These are phyloP conservation scores for Aplysia californica DNA, from an alignment of 1,140 invertebrate genomes.

Conservation along the genomic window DNA sequence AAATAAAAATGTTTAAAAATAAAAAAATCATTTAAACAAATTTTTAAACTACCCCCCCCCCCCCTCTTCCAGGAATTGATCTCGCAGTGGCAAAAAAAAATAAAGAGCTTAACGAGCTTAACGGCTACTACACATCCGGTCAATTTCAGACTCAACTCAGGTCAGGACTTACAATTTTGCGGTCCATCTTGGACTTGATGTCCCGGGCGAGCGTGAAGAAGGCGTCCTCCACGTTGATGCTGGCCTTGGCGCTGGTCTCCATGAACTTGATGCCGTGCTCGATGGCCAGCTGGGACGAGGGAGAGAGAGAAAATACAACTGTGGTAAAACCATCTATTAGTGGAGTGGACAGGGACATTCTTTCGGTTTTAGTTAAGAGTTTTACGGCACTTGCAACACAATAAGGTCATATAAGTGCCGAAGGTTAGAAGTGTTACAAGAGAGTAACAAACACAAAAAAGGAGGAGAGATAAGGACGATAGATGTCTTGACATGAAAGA, in stretches of 20 bases:
- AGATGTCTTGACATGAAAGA: too few relatives aligned
- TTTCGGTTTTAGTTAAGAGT: background rate
- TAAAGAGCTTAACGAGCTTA: too few relatives aligned
- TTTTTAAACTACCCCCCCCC: background rate
- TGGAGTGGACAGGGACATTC: background rate
- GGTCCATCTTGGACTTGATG: constrained; percentile 73
- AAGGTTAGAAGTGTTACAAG: background rate
- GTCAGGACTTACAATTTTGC: constrained; percentile 57
- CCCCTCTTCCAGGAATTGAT: background rate
- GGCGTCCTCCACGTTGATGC: constrained; percentile 97
- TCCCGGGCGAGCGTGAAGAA: constrained; percentile 89
- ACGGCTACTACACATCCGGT: background rate
- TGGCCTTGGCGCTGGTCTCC: constrained; percentile 98
- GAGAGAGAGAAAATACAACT: constrained; percentile 16
- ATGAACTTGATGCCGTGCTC: constrained; percentile 98
- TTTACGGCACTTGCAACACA: background rate
- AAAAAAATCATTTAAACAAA: background rate
- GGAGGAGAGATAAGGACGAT: too few relatives aligned
- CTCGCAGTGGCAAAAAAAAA: too few relatives aligned
- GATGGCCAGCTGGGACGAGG: constrained; percentile 86
- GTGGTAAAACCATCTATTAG: too few relatives aligned
- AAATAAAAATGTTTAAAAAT: background rate
- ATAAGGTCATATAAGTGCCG: background rate
- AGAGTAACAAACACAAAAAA: too few relatives aligned
- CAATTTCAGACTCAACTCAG: background rate